Evolutionary conservation across 1,140 invertebrate species (phyloP).

Genomic region (Pseudomyrmex concolor): DNA sequence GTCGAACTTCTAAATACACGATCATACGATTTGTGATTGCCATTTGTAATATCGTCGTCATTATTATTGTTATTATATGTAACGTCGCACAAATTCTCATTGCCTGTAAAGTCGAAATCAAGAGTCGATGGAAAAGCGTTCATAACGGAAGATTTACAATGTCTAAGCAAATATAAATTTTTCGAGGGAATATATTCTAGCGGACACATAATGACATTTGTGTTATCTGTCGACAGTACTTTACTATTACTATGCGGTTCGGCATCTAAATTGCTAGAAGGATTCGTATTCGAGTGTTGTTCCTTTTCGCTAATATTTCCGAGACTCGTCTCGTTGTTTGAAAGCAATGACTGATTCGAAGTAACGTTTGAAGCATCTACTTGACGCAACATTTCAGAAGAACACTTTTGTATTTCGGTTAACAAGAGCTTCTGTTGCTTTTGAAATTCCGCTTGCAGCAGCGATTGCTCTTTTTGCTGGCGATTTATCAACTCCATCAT

Average conservation of each 20-base stretch:
- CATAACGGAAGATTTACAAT: neutral
- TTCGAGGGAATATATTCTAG: slow-evolving; percentile 69
- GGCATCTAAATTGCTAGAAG: neutral
- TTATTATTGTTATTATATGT: slow-evolving; percentile 33
- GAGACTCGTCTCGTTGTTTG: neutral
- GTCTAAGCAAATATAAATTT: slow-evolving; percentile 15
- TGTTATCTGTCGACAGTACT: neutral
- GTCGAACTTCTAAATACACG: slow-evolving; percentile 66
- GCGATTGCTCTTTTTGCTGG: slow-evolving; percentile 86
- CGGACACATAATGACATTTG: slow-evolving; percentile 62
- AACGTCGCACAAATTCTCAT: neutral
- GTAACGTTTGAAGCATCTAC: neutral
- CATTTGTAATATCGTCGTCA: slow-evolving; percentile 31
- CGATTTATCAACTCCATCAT: slow-evolving; percentile 86
- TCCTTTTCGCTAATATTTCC: slow-evolving; percentile 1
- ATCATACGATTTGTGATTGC: slow-evolving; percentile 6
- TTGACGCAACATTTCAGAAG: slow-evolving; percentile 72
- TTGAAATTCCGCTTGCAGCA: slow-evolving; percentile 87
- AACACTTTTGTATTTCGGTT: slow-evolving; percentile 85
- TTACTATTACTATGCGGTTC: slow-evolving; percentile 1
- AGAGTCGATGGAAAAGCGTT: slow-evolving; percentile 2
- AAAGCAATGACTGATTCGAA: neutral
- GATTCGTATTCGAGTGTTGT: slow-evolving; percentile 10
- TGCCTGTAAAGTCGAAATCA: neutral
- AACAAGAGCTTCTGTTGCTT: slow-evolving; percentile 86